These are phyloP conservation scores for Andrena fulva DNA, from an alignment of 2,888 invertebrate genomes.

Conservation along the genomic window DNA sequence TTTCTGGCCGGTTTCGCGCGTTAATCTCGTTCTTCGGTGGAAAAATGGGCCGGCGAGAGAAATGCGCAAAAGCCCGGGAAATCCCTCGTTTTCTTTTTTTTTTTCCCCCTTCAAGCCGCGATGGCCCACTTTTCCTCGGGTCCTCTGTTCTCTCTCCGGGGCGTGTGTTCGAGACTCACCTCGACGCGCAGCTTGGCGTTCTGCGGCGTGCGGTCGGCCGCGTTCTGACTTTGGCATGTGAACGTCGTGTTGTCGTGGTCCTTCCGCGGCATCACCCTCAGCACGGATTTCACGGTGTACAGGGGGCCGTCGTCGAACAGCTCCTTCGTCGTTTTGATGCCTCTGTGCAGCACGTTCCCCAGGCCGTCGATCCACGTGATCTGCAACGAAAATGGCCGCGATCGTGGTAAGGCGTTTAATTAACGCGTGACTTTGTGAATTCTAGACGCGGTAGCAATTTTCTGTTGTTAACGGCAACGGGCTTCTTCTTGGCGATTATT, in stretches of 20 bases:
- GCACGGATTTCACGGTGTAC: constrained; percentile 93
- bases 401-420: too few species aligned
- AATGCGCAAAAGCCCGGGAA: constrained; percentile 27
- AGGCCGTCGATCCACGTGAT: constrained; percentile 97
- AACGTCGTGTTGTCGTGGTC: constrained; percentile 96
- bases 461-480: too few species aligned
- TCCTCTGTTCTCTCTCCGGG: background rate
- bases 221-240: constrained; percentile 96
- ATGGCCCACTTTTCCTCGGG: constrained; percentile 32
- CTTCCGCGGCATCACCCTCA: constrained; percentile 94
- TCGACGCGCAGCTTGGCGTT: constrained; percentile 92
- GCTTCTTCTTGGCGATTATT: too few species aligned
- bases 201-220: constrained; percentile 94
- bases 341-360: constrained; percentile 93
- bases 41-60: constrained; percentile 37
- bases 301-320: constrained; percentile 93
- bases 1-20: constrained; percentile 45
- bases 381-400: constrained; percentile 84
- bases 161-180: constrained; percentile 85
- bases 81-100: background rate
- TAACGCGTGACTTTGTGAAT: too few species aligned
- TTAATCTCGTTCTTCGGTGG: constrained; percentile 60
- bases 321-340: constrained; percentile 92
- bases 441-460: too few species aligned
- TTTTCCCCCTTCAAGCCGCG: background rate